Evolutionary conservation across 1,140 invertebrate genomes (phyloP).

Genomic region (Papilio xuthus): DNA sequence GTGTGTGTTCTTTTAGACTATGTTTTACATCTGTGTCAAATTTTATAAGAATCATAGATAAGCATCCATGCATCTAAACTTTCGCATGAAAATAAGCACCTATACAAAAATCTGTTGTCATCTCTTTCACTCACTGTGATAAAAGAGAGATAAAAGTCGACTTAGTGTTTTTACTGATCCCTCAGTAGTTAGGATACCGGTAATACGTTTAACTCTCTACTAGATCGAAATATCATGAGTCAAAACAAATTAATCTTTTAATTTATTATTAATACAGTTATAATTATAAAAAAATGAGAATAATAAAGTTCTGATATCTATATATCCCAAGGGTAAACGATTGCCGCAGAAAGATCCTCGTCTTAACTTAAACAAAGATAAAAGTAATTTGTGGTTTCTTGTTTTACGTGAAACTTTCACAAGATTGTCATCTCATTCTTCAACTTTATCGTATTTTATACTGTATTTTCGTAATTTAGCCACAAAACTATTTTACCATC

Average conservation of each 20-base stretch:
- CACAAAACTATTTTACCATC: not conserved
- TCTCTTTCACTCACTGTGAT: not conserved
- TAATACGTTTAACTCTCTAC: not conserved
- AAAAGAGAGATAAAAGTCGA: not conserved
- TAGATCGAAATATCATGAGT: not conserved
- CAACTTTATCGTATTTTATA: not conserved
- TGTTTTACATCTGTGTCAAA: too few species aligned
- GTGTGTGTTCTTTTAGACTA: too few species aligned
- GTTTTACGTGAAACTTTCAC: conserved; percentile 16
- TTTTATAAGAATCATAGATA: too few species aligned
- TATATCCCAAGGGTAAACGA: conserved; percentile 1
- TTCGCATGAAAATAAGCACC: too few species aligned
- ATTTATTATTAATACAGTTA: not conserved
- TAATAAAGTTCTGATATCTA: not conserved
- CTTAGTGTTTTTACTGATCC: not conserved
- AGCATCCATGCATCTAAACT: too few species aligned
- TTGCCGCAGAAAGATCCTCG: conserved; percentile 11
- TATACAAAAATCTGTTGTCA: not conserved
- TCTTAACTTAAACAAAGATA: conserved; percentile 27
- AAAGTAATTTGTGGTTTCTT: conserved; percentile 25
- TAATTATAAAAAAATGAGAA: not conserved
- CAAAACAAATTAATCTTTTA: not conserved
- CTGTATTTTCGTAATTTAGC: not conserved
- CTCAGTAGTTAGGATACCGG: not conserved
- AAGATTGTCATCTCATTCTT: not conserved